Base-by-base conservation (phyloP, 2,888 invertebrate species). In the Petrolisthes cinctipes region DNA sequence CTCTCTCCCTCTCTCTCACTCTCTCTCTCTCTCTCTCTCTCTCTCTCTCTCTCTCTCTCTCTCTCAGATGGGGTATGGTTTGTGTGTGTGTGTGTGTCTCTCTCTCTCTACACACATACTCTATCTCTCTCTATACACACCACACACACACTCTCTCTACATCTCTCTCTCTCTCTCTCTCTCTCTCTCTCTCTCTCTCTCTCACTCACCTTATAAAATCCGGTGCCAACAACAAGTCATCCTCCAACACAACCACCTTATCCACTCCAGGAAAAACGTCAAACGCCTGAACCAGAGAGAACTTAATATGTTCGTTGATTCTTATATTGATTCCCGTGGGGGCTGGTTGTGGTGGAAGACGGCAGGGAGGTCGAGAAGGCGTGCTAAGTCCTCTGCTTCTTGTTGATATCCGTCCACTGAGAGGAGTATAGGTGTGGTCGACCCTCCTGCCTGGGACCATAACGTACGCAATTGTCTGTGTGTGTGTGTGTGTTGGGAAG, bases 201-300 rank as follows among this genome's bases (percentile, higher is more conserved):
- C 11, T 54, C 6, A 51, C 88, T 86, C 61, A 88, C 90, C 76
- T 82, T 57, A 90, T 90, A 76, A 90, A 90, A 76, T 90, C 90
- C 4, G 90, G 88, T 3, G 90, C 75, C 23, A 90, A 81, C 9
- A 87, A 83, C 7, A 90, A 78, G 53, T 90, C 90, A n/a, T 90
- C 90, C 66, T 90, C 90, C 5, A 90, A 68, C 9, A 90, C 66
- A 57, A 90, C 88, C 57, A 87, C 79, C 68, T 87, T 87, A 14
- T 88, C 82, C 2, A 66, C 88, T 1, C 53, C 4, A 1, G 88
- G 86, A 54, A 81, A 83, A 4, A n/a, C 20, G 4, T 81, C 61
- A 73, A 90, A 86, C 51, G 87, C 88, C 11, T 88, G 88, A 4
- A 76, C 68, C 57, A 88, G 83, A 20, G 88, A 82, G 76, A 85